phyloP scores from a whole-genome alignment of 2,113 vertebrate species.

The Pluvianellus socialis region DNA sequence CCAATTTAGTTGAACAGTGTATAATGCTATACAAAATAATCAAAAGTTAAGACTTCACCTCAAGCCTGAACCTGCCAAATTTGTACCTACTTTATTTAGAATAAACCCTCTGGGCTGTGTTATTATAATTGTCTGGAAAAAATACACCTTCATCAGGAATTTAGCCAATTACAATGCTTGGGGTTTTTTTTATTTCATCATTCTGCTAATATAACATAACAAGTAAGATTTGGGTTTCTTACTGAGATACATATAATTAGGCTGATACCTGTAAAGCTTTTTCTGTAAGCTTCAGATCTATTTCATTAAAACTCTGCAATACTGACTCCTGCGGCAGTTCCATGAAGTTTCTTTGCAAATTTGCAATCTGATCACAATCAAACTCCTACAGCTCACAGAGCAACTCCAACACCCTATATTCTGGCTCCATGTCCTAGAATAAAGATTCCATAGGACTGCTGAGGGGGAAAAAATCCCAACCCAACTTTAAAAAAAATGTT shows the following conservation, averaged over 20 bases:
- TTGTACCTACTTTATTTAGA: neutral
- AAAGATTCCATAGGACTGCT: neutral
- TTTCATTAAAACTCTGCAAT: neutral
- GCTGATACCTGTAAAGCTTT: neutral
- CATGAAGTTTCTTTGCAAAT: neutral
- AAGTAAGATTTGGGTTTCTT: neutral
- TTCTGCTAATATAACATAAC: neutral
- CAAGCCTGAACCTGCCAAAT: neutral
- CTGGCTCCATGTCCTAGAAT: neutral
- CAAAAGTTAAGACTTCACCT: neutral
- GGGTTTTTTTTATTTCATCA: neutral
- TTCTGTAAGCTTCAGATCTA: neutral
- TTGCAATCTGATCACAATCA: neutral
- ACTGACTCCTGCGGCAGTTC: neutral
- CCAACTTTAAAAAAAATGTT: neutral
- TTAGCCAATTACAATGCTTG: neutral
- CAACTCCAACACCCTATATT: neutral
- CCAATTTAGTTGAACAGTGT: neutral
- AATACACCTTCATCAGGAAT: neutral
- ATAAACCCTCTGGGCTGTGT: neutral
- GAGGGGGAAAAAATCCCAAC: neutral
- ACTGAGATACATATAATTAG: neutral
- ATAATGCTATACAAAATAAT: neutral
- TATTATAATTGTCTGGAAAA: neutral
- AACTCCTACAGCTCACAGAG: neutral